A percentile compares a stretch with the other conserved stretches of the same genome.
Conservation (phyloP, 1,140 invertebrate species). For the Drosophila equinoxialis region DNA sequence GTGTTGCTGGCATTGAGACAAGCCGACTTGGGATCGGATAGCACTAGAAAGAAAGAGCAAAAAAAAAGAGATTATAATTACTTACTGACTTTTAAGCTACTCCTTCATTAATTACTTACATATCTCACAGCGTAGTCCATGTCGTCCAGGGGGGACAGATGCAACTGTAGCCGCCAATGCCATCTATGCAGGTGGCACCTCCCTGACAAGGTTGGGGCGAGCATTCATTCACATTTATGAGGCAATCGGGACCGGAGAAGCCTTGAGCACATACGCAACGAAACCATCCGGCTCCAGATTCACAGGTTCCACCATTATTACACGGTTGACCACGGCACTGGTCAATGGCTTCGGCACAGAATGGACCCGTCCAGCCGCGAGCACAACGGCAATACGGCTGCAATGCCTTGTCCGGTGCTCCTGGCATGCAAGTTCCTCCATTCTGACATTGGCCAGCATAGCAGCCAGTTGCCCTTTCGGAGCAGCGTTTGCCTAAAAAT, state of each 20-base stretch:
- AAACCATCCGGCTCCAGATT: conserved; percentile 92
- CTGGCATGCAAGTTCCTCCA: conserved; percentile 88
- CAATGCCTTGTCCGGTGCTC: conserved; percentile 64
- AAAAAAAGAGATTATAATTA: no score
- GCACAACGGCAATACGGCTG: conserved; percentile 76
- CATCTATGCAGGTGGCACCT: conserved; percentile 92
- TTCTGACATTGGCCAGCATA: conserved; percentile 86
- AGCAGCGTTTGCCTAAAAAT: conserved; percentile 74
- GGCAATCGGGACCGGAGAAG: conserved; percentile 91
- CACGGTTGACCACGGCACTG: conserved; percentile 85
- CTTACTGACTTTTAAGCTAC: background rate
- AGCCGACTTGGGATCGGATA: conserved; percentile 79
- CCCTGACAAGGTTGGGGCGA: conserved; percentile 92
- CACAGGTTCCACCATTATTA: conserved; percentile 90
- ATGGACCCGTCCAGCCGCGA: conserved; percentile 76
- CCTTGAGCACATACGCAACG: conserved; percentile 91
- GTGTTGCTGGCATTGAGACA: conserved; percentile 71
- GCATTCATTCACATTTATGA: conserved; percentile 91
- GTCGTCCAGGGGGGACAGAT: conserved; percentile 90
- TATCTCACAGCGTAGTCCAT: conserved; percentile 88
- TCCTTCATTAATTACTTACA: conserved; percentile 59
- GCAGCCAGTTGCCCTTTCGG: conserved; percentile 76
- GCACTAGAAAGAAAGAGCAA: no score
- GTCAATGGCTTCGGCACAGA: conserved; percentile 78
- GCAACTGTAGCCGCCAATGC: conserved; percentile 90